Percentiles rank a stretch among this genome's conserved stretches.
Evolutionary conservation across 2,888 invertebrate genomes (phyloP).

Genomic region (Lasioglossum lativentre): DNA sequence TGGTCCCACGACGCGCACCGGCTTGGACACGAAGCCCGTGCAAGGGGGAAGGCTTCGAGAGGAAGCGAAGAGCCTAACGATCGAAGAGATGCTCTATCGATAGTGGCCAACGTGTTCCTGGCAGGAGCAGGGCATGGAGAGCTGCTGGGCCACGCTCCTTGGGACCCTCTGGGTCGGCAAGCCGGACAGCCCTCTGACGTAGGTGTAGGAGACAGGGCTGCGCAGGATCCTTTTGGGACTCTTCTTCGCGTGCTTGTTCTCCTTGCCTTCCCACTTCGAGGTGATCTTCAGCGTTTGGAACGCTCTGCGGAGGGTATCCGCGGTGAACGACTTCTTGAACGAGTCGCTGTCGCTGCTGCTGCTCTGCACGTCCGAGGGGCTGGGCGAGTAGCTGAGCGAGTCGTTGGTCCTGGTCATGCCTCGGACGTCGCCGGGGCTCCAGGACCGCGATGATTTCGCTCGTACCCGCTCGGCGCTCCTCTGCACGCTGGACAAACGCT

Average conservation of each 20-base stretch:
- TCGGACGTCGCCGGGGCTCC: constrained; percentile 75
- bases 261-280: constrained; percentile 84
- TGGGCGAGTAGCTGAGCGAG: constrained; percentile 77
- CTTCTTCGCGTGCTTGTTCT: constrained; percentile 84
- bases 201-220: constrained; percentile 92
- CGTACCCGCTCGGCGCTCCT: constrained; percentile 69
- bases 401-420: constrained; percentile 72
- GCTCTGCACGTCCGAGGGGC: constrained; percentile 84
- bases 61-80: background rate
- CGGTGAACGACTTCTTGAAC: constrained; percentile 86
- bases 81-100: constrained; percentile 62
- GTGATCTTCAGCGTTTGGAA: constrained; percentile 89
- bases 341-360: constrained; percentile 86
- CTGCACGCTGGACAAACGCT: constrained; percentile 71
- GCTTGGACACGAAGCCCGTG: background rate
- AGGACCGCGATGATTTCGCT: constrained; percentile 77
- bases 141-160: constrained; percentile 83
- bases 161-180: constrained; percentile 93
- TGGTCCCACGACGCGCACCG: constrained; percentile 1
- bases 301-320: constrained; percentile 89
- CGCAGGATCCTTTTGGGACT: constrained; percentile 91
- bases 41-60: background rate
- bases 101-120: constrained; percentile 74
- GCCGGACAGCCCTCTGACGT: constrained; percentile 92
- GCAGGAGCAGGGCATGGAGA: constrained; percentile 68